Evolutionary conservation across 2,888 invertebrate genomes (phyloP).

Genomic region (Brenthis daphne): DNA sequence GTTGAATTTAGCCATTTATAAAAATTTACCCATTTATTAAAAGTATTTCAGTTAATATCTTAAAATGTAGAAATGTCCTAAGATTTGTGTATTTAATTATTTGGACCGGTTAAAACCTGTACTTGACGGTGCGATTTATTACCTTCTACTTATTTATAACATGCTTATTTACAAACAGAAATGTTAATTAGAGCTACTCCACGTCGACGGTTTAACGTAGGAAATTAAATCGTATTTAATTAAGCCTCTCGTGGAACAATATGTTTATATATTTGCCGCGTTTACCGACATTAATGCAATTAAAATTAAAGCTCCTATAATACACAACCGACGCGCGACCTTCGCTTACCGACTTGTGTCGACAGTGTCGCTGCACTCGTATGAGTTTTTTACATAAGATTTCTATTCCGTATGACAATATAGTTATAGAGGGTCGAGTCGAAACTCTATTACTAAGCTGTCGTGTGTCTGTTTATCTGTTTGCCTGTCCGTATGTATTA

Average conservation of each 20-base stretch:
- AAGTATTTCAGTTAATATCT: neutral
- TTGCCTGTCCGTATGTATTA: too few relatives aligned
- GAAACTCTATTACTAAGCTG: too few relatives aligned
- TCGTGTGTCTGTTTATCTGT: too few relatives aligned
- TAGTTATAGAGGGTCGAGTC: too few relatives aligned
- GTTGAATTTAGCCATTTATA: neutral
- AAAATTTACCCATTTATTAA: neutral
- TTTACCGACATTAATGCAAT: conserved; percentile 32
- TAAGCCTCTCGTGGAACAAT: conserved; percentile 32
- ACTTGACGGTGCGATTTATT: conserved; percentile 25
- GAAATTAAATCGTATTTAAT: conserved; percentile 36
- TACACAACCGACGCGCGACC: neutral
- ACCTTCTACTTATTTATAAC: conserved; percentile 21
- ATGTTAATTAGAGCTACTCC: conserved; percentile 29
- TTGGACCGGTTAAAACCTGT: conserved; percentile 10
- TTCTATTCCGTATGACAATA: too few relatives aligned
- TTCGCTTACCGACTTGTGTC: too few relatives aligned
- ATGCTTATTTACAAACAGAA: conserved; percentile 24
- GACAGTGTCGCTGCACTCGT: too few relatives aligned
- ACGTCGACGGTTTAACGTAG: conserved; percentile 29
- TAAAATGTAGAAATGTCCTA: conserved; percentile 9
- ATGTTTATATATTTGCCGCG: conserved; percentile 32
- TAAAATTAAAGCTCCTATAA: conserved; percentile 25
- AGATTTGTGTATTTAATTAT: conserved; percentile 22
- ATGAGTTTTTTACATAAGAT: too few relatives aligned